phyloP scores from a whole-genome alignment of 2,797 vertebrate species.

The Tympanoctomys barrerae region DNA sequence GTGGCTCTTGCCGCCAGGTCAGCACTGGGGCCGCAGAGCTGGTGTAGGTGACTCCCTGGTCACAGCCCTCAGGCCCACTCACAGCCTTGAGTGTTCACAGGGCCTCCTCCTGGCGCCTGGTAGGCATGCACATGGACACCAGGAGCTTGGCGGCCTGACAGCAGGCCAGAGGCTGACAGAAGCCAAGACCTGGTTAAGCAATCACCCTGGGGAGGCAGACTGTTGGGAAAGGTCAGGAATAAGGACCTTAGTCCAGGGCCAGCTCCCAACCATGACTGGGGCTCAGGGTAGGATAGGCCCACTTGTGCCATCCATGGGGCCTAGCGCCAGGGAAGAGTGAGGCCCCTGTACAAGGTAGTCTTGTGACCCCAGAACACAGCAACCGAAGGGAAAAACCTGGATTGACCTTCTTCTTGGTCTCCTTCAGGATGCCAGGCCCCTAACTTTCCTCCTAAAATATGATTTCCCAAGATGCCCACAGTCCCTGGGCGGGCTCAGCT shows the following conservation, averaged over 20 bases:
- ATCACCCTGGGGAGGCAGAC: not conserved
- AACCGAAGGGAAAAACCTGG: not conserved
- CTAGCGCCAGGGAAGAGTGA: rapidly evolving
- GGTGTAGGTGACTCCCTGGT: not conserved
- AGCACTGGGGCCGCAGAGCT: not conserved
- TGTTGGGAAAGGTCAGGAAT: not conserved
- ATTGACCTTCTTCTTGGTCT: not conserved
- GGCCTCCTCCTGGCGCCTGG: not conserved
- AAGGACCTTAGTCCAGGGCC: rapidly evolving
- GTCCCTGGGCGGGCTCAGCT: no score
- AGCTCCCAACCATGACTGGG: no score
- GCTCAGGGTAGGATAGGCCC: rapidly evolving
- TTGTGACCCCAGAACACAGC: rapidly evolving
- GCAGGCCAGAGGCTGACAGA: rapidly evolving
- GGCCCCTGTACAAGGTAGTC: not conserved
- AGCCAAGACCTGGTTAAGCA: not conserved
- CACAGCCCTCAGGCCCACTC: no score
- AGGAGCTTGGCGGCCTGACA: not conserved
- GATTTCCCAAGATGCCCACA: not conserved
- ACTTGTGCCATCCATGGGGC: not conserved
- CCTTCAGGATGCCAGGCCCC: not conserved
- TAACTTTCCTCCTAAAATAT: not conserved
- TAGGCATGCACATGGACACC: not conserved
- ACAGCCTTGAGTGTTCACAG: not conserved
- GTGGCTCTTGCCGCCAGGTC: not conserved